Evolutionary conservation across 2,113 vertebrate genomes (phyloP).

Genomic region (Cathartes aura): DNA sequence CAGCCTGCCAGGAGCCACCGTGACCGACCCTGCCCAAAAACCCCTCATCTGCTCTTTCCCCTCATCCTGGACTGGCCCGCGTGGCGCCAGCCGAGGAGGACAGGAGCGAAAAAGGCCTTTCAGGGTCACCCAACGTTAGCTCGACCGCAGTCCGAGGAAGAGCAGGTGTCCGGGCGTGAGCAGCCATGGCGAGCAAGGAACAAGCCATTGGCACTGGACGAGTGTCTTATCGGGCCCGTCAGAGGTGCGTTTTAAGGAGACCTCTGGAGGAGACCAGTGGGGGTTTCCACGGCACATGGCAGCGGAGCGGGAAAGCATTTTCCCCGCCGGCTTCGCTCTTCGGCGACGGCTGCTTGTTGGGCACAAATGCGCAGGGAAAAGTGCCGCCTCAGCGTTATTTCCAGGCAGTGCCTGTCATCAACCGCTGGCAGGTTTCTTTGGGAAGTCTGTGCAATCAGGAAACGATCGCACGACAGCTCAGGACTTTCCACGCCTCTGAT

Average conservation of each 20-base stretch:
- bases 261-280: too few relatives aligned
- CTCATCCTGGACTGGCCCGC: accelerated
- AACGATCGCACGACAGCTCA: accelerated
- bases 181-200: neutral
- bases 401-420: neutral
- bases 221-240: accelerated
- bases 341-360: accelerated
- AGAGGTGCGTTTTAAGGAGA: neutral
- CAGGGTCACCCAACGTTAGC: accelerated
- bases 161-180: neutral
- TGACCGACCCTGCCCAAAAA: accelerated
- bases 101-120: accelerated
- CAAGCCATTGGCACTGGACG: accelerated
- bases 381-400: accelerated
- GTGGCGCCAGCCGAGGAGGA: neutral
- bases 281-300: accelerated
- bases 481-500: neutral
- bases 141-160: accelerated
- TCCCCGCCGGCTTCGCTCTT: accelerated
- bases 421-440: neutral
- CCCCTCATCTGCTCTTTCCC: accelerated
- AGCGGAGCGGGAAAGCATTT: accelerated
- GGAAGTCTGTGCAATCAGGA: neutral
- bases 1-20: accelerated
- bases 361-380: accelerated